Base-by-base conservation (phyloP, 2,797 vertebrate genomes). In the Poeciliopsis infans region DNA sequence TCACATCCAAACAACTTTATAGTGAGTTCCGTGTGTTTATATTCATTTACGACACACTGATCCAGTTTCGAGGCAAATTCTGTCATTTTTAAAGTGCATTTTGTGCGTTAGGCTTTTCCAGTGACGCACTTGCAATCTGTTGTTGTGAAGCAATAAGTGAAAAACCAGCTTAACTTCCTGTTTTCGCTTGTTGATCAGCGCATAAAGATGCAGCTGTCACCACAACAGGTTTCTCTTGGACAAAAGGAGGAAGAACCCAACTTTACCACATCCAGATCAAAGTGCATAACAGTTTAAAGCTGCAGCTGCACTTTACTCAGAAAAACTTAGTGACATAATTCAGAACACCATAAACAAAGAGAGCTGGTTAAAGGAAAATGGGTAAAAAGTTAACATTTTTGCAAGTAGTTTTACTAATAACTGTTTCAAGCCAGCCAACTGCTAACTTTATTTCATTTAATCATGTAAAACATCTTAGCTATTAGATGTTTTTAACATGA, bases 141-240 rank as follows among this genome's bases (percentile, higher is more conserved):
- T 61, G 51, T 72, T 18, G 8, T 76, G 25, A 47, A 33, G 5
- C 10, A n/a, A 68, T 68, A 41, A 41, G 64, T 68, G 36, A 49
- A 53, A 47, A 75, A 70, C 51, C 8, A 43, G 51, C 28, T 2
- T 25, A 28, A 73, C 49, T 74, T 82, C 49, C 59, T 74, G 16
- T 57, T 76, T 70, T 33, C 4, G 0, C 5, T 36, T 16, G 53
- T 2, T 81, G 74, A 73, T 39, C 33, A 11, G 36, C 4, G 5
- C 23, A 28, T 28, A 46, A 74, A 61, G 45, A 77, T 23, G 16
- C 4, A 18, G 33, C 47, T 18, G 3, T 31, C 2, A 41, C 18
- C 31, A 28, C 25, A 28, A 13, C 49, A 70, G 43, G 43, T 69
- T 59, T 41, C 43, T 59, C 23, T 31, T 13, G 31, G 47, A 28